These are phyloP conservation scores for Drosophila oshimai DNA, from an alignment of 1,140 invertebrate genomes.

Conservation along the genomic window DNA sequence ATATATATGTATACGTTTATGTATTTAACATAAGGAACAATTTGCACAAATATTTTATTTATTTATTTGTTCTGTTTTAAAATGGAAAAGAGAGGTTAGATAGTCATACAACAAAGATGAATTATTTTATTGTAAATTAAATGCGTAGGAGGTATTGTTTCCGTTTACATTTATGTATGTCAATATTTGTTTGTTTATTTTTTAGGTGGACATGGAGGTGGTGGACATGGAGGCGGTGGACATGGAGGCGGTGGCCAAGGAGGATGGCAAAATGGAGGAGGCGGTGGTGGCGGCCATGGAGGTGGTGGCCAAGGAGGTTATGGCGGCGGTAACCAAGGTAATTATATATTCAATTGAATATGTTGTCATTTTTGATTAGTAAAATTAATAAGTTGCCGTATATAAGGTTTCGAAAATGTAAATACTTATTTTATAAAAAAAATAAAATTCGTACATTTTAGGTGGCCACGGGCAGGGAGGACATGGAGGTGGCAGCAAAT, in stretches of 20 bases:
- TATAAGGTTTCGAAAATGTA: background rate
- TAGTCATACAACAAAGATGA: too few relatives aligned
- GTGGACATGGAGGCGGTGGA: slow-evolving; percentile 19
- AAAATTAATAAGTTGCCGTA: too few relatives aligned
- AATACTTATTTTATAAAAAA: background rate
- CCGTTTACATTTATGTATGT: too few relatives aligned
- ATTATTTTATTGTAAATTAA: too few relatives aligned
- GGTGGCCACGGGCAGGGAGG: slow-evolving; percentile 36
- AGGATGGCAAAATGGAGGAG: slow-evolving; percentile 37
- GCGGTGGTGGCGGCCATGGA: background rate
- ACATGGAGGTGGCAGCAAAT: slow-evolving; percentile 40
- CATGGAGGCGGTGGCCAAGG: slow-evolving; percentile 14
- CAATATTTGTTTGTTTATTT: background rate
- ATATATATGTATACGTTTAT: too few relatives aligned
- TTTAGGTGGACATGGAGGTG: slow-evolving; percentile 7
- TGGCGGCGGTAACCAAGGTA: slow-evolving; percentile 37
- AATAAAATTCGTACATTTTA: background rate
- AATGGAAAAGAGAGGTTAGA: too few relatives aligned
- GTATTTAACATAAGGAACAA: too few relatives aligned
- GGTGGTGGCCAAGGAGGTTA: slow-evolving; percentile 12
- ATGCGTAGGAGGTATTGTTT: too few relatives aligned
- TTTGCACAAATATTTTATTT: too few relatives aligned
- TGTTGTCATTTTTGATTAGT: too few relatives aligned
- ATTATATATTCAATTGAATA: background rate
- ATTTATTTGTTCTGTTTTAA: too few relatives aligned